Evolutionary conservation across 2,888 invertebrate species (phyloP).

Genomic region (Tiliacea aurago): DNA sequence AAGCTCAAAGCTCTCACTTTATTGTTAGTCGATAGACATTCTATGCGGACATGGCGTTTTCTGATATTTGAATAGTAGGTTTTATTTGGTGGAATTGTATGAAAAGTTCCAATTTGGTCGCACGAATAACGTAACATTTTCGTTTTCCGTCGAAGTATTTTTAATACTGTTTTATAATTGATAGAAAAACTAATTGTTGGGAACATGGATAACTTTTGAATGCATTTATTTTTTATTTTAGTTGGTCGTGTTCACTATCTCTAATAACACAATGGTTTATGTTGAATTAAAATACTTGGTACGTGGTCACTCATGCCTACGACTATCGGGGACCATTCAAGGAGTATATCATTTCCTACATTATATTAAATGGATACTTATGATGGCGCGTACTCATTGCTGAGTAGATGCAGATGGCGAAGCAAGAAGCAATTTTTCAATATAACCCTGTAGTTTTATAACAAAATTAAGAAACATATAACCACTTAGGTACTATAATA

Average conservation of each 20-base stretch:
- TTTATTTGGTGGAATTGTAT: constrained; percentile 33
- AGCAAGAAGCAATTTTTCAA: neutral
- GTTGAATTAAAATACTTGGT: neutral
- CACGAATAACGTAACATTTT: constrained; percentile 27
- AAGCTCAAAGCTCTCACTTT: constrained; percentile 59
- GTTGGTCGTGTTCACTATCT: neutral
- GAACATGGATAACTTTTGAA: constrained; percentile 16
- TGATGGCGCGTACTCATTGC: neutral
- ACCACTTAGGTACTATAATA: neutral
- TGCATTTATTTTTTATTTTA: constrained; percentile 12
- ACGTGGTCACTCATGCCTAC: neutral
- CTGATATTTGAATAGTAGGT: constrained; percentile 55
- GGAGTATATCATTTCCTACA: neutral
- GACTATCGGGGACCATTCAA: neutral
- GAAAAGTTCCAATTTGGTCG: constrained; percentile 37
- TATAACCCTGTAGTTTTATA: neutral
- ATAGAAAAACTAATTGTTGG: constrained; percentile 8
- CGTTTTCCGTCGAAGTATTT: constrained; percentile 12
- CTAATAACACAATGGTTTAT: neutral
- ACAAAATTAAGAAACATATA: neutral
- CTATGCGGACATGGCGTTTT: constrained; percentile 44
- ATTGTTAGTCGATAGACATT: constrained; percentile 61
- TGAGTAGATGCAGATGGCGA: neutral
- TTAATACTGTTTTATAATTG: constrained; percentile 12
- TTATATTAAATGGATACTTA: neutral